These are phyloP conservation scores for Ophiodon elongatus DNA, from an alignment of 2,113 vertebrate species.

Conservation along the genomic window DNA sequence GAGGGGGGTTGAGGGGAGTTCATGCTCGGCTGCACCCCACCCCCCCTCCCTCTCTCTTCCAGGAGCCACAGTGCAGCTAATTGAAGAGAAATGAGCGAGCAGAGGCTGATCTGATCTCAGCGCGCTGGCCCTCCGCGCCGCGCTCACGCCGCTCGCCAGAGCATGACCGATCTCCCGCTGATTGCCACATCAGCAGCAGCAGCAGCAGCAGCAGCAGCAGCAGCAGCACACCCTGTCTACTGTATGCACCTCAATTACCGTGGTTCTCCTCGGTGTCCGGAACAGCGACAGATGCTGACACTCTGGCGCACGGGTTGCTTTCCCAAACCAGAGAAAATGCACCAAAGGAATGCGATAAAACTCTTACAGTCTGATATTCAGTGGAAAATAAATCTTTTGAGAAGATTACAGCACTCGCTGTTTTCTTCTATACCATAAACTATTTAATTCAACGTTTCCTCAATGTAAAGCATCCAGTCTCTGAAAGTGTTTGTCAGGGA, in stretches of 20 bases:
- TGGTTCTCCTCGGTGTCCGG: neutral
- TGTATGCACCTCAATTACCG: conserved; percentile 34
- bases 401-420: neutral
- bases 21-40: conserved; percentile 66
- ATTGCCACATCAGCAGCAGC: conserved; percentile 33
- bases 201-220: conserved; percentile 39
- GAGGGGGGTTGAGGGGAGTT: conserved; percentile 35
- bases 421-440: neutral
- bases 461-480: conserved; percentile 2
- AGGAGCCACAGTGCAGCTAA: conserved; percentile 80
- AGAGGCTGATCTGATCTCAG: conserved; percentile 65
- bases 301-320: conserved; percentile 13
- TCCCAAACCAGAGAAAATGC: neutral
- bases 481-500: neutral
- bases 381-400: neutral
- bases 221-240: conserved; percentile 17
- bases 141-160: conserved; percentile 12
- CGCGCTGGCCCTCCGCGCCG: conserved; percentile 35
- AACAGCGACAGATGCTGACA: conserved; percentile 16
- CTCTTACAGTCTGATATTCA: neutral
- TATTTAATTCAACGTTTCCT: neutral
- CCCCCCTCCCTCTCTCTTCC: conserved; percentile 30
- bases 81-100: conserved; percentile 84
- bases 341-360: neutral
- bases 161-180: conserved; percentile 49